Evolutionary conservation across 2,113 vertebrate species (phyloP).

Genomic region (Equus quagga): DNA sequence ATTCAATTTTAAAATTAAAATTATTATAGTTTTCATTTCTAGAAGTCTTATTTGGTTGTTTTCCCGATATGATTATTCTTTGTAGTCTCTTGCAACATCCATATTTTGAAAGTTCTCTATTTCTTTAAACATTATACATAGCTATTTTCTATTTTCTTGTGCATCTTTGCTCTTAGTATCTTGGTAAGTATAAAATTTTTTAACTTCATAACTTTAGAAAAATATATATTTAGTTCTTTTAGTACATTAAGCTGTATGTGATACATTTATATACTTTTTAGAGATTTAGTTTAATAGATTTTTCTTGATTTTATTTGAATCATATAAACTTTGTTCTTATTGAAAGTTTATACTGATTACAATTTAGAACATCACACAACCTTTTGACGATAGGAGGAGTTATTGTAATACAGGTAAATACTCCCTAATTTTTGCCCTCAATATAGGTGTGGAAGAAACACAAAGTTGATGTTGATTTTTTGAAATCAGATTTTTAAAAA

Average conservation of each 20-base stretch:
- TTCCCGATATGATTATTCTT: neutral
- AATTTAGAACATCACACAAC: neutral
- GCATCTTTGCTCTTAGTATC: neutral
- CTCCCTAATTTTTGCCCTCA: neutral
- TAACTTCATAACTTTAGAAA: slow-evolving; percentile 24
- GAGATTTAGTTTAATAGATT: neutral
- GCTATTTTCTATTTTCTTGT: neutral
- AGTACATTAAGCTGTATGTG: neutral
- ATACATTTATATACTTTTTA: neutral
- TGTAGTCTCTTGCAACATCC: neutral
- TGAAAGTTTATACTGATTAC: neutral
- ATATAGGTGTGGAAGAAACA: neutral
- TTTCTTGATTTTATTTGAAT: slow-evolving; percentile 43
- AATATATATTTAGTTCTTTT: neutral
- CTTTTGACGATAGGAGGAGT: slow-evolving; percentile 56
- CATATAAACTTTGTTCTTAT: neutral
- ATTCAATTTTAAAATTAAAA: slow-evolving; percentile 22
- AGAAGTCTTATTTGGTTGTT: neutral
- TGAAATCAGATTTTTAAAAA: slow-evolving; percentile 3
- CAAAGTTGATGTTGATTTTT: neutral
- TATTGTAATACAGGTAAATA: slow-evolving; percentile 65
- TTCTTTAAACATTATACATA: neutral
- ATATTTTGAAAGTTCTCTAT: slow-evolving; percentile 25
- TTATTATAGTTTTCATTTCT: neutral
- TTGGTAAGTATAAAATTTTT: slow-evolving; percentile 19